These are phyloP conservation scores for Manis javanica DNA, from an alignment of 2,797 vertebrate genomes.

Conservation along the genomic window DNA sequence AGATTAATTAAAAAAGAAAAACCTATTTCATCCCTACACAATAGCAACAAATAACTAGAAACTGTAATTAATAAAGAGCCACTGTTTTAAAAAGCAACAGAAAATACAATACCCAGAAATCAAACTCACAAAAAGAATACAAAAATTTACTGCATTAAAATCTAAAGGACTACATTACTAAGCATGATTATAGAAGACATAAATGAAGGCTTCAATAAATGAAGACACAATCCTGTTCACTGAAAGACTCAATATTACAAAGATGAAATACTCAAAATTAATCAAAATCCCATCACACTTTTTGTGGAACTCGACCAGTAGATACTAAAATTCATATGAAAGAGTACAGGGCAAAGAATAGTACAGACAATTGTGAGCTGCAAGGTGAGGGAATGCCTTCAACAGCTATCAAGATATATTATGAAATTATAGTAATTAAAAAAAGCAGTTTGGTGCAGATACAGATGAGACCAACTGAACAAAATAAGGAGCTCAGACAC, in stretches of 20 bases:
- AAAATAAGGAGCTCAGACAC: conserved; percentile 50
- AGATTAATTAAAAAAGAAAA: conserved; percentile 32
- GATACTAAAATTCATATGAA: background rate
- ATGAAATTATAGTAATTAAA: conserved; percentile 38
- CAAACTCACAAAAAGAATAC: background rate
- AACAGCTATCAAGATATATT: background rate
- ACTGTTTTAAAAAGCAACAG: conserved; percentile 22
- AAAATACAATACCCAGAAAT: background rate
- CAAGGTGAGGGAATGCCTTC: background rate
- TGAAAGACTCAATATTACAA: background rate
- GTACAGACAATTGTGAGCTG: background rate
- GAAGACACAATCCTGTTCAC: background rate
- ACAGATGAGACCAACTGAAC: background rate
- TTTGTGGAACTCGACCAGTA: background rate
- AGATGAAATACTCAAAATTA: background rate
- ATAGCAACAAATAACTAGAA: conserved; percentile 40
- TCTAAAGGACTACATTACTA: background rate
- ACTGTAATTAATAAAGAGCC: conserved; percentile 11
- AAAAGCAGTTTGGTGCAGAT: background rate
- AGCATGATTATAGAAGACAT: conserved; percentile 9
- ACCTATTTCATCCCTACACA: background rate
- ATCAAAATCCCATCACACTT: conserved; percentile 10
- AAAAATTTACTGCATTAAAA: too few relatives aligned
- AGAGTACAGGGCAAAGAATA: conserved; percentile 8
- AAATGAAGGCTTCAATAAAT: background rate